Conservation (phyloP, 2,888 invertebrate species). For the Amaurobius ferox region DNA sequence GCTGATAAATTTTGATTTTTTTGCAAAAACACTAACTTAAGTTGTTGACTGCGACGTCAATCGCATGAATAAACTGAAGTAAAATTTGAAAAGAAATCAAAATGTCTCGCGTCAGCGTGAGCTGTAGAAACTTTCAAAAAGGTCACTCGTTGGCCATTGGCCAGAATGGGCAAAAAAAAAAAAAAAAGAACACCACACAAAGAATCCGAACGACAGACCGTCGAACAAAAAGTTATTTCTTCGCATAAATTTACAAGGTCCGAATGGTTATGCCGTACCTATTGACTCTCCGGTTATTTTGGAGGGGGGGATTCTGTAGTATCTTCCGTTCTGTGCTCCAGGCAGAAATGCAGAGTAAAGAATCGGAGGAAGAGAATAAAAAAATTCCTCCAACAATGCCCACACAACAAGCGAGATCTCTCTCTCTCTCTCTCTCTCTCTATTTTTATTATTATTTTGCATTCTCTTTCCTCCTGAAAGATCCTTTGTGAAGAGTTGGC, state of each 20-base stretch:
- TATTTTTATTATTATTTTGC: constrained; percentile 12
- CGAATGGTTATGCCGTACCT: constrained; percentile 69
- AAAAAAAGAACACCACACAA: constrained; percentile 25
- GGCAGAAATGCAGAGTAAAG: neutral
- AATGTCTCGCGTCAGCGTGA: neutral
- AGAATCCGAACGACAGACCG: constrained; percentile 36
- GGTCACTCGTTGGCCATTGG: constrained; percentile 55
- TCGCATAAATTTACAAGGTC: constrained; percentile 68
- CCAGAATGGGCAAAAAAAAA: constrained; percentile 46
- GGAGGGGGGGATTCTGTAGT: constrained; percentile 52
- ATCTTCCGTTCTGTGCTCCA: constrained; percentile 26
- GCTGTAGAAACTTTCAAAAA: constrained; percentile 26
- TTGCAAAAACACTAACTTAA: neutral
- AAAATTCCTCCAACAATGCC: constrained; percentile 25
- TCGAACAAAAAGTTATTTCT: constrained; percentile 64
- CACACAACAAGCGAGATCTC: constrained; percentile 30
- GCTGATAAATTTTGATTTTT: too few relatives aligned
- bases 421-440: neutral
- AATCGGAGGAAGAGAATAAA: neutral
- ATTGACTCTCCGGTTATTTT: constrained; percentile 69
- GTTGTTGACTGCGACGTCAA: neutral
- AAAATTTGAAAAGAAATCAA: neutral
- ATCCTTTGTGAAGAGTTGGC: constrained; percentile 72
- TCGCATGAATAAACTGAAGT: neutral
- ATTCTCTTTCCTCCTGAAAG: constrained; percentile 60